Conservation (phyloP, 2,113 vertebrate species). For the Neotragus moschatus region DNA sequence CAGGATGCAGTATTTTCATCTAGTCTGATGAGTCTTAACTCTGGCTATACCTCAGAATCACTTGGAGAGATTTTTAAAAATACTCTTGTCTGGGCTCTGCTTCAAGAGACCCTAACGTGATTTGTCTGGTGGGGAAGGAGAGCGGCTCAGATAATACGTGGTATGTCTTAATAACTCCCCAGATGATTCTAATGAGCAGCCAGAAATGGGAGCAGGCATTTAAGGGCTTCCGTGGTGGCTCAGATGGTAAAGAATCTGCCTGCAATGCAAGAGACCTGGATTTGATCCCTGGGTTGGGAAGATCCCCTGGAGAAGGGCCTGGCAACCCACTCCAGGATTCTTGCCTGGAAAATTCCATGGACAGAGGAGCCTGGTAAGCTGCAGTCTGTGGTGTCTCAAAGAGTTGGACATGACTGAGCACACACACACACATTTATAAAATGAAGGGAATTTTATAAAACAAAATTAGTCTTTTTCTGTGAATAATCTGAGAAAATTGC, state of each 20-base stretch:
- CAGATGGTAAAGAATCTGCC: not conserved
- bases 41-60: not conserved
- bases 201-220: not conserved
- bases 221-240: not conserved
- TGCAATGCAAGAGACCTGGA: not conserved
- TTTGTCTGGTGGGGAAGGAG: not conserved
- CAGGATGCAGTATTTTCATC: not conserved
- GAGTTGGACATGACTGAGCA: not conserved
- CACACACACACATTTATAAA: not conserved
- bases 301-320: not conserved
- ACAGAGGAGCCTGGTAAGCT: not conserved
- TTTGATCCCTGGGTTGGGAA: not conserved
- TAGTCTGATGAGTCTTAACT: not conserved
- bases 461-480: not conserved
- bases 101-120: not conserved
- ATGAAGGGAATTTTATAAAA: not conserved
- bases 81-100: not conserved
- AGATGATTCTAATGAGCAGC: not conserved
- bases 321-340: not conserved
- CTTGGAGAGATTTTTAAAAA: not conserved
- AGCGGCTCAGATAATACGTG: not conserved
- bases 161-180: not conserved
- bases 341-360: not conserved
- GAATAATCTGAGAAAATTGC: not conserved
- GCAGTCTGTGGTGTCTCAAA: not conserved